Percentiles rank a stretch among this genome's conserved stretches.
Evolutionary conservation across 2,113 vertebrate genomes (phyloP).

Genomic region (Oryzias curvinotus): DNA sequence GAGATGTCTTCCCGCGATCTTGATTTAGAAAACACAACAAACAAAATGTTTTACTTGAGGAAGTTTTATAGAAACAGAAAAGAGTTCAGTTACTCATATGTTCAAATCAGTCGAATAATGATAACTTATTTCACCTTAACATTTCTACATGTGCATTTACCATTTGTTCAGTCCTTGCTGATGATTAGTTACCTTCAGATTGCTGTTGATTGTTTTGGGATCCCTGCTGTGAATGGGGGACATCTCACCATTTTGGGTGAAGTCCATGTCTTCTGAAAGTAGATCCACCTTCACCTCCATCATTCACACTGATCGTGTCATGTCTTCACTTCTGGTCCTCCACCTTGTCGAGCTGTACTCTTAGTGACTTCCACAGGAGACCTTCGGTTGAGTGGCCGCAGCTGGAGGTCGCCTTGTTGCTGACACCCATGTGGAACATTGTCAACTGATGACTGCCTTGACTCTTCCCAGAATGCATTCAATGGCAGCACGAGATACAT

Average conservation of each 20-base stretch:
- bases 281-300: conserved; percentile 38
- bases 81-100: too few species aligned
- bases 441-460: conserved; percentile 43
- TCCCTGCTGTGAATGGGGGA: conserved; percentile 53
- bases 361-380: conserved; percentile 22
- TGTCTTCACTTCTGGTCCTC: conserved; percentile 21
- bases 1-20: background rate
- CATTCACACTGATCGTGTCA: conserved; percentile 13
- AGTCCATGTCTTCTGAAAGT: conserved; percentile 28
- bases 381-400: conserved; percentile 6
- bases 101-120: background rate
- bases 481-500: conserved; percentile 27
- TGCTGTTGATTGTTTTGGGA: conserved; percentile 59
- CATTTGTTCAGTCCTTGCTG: background rate
- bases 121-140: background rate
- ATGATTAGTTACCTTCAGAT: conserved; percentile 58
- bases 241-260: conserved; percentile 4
- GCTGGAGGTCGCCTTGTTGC: conserved; percentile 16
- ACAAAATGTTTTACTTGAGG: too few species aligned
- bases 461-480: conserved; percentile 51
- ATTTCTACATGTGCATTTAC: background rate
- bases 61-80: too few species aligned
- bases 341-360: conserved; percentile 31
- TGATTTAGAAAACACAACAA: too few species aligned
- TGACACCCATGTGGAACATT: conserved; percentile 68